These are phyloP conservation scores for Halictus quadricinctus DNA, from an alignment of 2,888 invertebrate genomes.

Conservation along the genomic window DNA sequence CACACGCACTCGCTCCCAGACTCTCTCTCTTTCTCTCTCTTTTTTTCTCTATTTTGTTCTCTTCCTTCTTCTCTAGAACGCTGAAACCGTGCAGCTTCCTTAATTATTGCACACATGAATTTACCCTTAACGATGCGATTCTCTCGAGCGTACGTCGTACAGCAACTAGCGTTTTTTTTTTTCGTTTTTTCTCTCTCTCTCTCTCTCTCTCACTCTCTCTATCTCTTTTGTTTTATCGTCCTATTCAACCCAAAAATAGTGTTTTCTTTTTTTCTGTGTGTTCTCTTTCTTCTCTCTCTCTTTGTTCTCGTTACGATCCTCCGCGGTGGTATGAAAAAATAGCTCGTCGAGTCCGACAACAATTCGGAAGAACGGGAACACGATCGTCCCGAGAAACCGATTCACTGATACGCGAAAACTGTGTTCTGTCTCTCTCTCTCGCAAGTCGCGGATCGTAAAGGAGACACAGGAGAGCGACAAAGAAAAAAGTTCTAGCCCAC, in stretches of 20 bases:
- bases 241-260: slow-evolving; percentile 49
- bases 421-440: neutral
- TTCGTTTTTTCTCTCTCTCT: neutral
- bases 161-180: slow-evolving; percentile 41
- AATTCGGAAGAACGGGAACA: slow-evolving; percentile 24
- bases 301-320: slow-evolving; percentile 26
- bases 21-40: neutral
- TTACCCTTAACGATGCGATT: slow-evolving; percentile 60
- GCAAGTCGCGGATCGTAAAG: slow-evolving; percentile 49
- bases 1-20: neutral
- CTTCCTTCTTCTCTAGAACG: slow-evolving; percentile 19
- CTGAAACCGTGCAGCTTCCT: slow-evolving; percentile 66
- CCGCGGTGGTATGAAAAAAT: slow-evolving; percentile 35
- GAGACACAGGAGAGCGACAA: slow-evolving; percentile 51
- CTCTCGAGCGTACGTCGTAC: slow-evolving; percentile 50
- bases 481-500: slow-evolving; percentile 27
- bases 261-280: slow-evolving; percentile 14
- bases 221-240: slow-evolving; percentile 18
- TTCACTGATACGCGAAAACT: neutral
- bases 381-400: slow-evolving; percentile 24
- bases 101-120: slow-evolving; percentile 69
- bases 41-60: slow-evolving; percentile 33
- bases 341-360: slow-evolving; percentile 32
- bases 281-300: neutral
- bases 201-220: neutral